phyloP scores from a whole-genome alignment of 2,113 vertebrate genomes.

The Sisor rabdophorus region DNA sequence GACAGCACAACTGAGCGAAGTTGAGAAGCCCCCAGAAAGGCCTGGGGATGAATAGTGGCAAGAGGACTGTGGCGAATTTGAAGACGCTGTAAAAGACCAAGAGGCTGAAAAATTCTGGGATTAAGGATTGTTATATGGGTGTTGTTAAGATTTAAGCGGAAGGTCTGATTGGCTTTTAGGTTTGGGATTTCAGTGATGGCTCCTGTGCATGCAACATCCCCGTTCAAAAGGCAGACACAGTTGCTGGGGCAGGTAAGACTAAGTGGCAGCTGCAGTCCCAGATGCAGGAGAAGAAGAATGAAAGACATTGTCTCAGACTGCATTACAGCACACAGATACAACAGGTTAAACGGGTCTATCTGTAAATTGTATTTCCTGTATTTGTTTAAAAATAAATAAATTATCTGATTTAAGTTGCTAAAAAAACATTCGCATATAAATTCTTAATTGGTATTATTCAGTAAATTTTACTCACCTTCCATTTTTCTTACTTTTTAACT shows the following conservation, averaged over 20 bases:
- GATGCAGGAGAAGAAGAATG: constrained; percentile 44
- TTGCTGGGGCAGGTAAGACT: constrained; percentile 47
- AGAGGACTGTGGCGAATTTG: constrained; percentile 69
- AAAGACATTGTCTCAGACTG: constrained; percentile 42
- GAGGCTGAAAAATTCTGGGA: constrained; percentile 65
- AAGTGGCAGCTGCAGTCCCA: constrained; percentile 33
- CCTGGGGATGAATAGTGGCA: constrained; percentile 65
- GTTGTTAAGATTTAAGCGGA: constrained; percentile 52
- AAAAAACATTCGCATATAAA: background rate
- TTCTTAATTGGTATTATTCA: background rate
- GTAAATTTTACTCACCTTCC: background rate
- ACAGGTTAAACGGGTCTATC: background rate
- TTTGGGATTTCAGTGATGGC: constrained; percentile 55
- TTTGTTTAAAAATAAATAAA: constrained; percentile 10
- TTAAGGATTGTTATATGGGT: constrained; percentile 60
- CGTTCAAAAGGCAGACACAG: constrained; percentile 42
- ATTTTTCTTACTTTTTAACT: background rate
- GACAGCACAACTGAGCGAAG: constrained; percentile 75
- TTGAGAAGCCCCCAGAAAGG: constrained; percentile 69
- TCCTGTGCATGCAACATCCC: constrained; percentile 54
- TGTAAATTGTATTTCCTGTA: background rate
- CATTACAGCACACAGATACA: constrained; percentile 9
- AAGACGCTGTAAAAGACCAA: constrained; percentile 67
- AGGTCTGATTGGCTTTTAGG: constrained; percentile 48
- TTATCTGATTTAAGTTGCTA: background rate